Percentiles rank a stretch among this genome's conserved stretches.
These are phyloP conservation scores for Poeciliopsis prolifica DNA, from an alignment of 2,113 vertebrate genomes.

Conservation along the genomic window DNA sequence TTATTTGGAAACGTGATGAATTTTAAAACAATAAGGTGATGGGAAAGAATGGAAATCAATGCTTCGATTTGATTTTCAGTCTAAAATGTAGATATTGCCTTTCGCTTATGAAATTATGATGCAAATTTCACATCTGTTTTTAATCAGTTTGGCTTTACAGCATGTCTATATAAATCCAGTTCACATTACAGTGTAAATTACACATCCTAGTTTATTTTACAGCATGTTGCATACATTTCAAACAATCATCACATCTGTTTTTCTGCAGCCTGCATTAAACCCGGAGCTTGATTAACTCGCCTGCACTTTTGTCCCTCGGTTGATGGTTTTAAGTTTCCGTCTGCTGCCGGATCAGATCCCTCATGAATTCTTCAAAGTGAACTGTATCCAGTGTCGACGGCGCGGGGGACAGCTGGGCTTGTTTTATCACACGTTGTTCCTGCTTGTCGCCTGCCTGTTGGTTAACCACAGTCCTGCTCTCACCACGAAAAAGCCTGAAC, in stretches of 20 bases:
- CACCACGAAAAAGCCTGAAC: constrained; percentile 73
- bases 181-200: background rate
- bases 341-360: constrained; percentile 48
- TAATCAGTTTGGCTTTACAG: background rate
- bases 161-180: background rate
- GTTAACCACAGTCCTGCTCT: constrained; percentile 75
- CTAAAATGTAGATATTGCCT: background rate
- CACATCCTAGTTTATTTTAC: background rate
- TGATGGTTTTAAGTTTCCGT: constrained; percentile 58
- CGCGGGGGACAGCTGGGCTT: constrained; percentile 46
- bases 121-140: background rate
- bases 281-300: constrained; percentile 41
- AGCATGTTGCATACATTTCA: background rate
- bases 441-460: constrained; percentile 29
- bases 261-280: constrained; percentile 30
- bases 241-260: constrained; percentile 23
- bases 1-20: background rate
- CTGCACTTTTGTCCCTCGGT: constrained; percentile 22
- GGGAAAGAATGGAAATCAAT: background rate
- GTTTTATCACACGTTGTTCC: constrained; percentile 39
- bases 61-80: background rate
- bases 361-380: constrained; percentile 75
- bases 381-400: constrained; percentile 47
- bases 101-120: background rate
- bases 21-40: background rate